Percentiles rank a stretch among this genome's conserved stretches.
phyloP scores from a whole-genome alignment of 2,888 invertebrate genomes.

The Drosophila yooni region DNA sequence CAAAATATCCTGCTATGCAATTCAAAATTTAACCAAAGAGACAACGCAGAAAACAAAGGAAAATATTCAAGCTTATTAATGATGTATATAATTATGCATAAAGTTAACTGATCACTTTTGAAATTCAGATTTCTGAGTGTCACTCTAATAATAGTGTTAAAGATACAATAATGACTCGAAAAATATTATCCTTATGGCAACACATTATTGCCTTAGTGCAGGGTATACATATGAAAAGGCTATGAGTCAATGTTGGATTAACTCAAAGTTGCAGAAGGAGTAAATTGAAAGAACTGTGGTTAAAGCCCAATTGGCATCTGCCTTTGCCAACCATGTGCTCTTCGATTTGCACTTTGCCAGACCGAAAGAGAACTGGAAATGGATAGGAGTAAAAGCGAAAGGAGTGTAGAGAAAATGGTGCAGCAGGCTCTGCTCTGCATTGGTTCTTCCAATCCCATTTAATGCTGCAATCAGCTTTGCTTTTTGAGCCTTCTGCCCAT shows the following conservation, averaged over 20 bases:
- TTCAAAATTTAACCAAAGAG: neutral
- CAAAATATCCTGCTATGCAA: conserved; percentile 2
- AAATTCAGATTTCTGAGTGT: neutral
- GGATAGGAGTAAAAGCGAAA: neutral
- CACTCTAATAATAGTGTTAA: neutral
- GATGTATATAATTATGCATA: neutral
- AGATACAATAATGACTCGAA: neutral
- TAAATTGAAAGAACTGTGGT: conserved; percentile 54
- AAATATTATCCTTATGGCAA: neutral
- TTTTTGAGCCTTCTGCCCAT: conserved; percentile 59
- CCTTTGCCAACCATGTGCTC: conserved; percentile 46
- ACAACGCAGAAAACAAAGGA: neutral
- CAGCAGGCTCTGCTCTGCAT: neutral
- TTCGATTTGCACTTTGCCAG: conserved; percentile 59
- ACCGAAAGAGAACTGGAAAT: neutral
- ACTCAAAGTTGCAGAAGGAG: conserved; percentile 11
- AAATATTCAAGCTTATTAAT: neutral
- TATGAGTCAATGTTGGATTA: neutral
- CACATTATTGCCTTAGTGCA: conserved; percentile 12
- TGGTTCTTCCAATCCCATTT: conserved; percentile 62
- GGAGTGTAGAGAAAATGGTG: neutral
- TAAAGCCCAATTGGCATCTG: conserved; percentile 60
- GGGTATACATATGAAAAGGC: conserved; percentile 2
- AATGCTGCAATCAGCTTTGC: conserved; percentile 76
- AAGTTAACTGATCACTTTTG: neutral